Conservation (phyloP, 2,113 vertebrate species). For the Talpa occidentalis region DNA sequence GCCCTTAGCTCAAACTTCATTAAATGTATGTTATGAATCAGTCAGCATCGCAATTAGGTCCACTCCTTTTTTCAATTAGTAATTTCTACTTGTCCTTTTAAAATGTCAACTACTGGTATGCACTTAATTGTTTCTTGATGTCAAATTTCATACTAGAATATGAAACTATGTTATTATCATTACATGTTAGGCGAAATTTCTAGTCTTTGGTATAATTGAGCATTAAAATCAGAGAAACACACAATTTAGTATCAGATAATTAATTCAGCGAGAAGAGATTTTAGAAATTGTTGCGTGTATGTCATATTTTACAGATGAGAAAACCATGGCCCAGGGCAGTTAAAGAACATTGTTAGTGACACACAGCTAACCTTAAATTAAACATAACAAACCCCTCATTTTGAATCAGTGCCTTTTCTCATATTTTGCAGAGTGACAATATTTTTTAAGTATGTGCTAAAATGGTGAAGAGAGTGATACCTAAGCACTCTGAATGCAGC, state of each 20-base stretch:
- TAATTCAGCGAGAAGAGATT: neutral
- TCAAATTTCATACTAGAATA: neutral
- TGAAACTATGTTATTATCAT: neutral
- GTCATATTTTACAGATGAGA: slow-evolving; percentile 23
- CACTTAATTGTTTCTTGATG: neutral
- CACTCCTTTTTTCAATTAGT: neutral
- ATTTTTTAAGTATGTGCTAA: neutral
- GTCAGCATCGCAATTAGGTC: neutral
- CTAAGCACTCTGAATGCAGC: neutral
- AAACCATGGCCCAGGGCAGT: neutral
- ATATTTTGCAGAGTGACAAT: neutral
- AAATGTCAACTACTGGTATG: neutral
- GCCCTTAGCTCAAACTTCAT: neutral
- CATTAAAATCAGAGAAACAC: neutral
- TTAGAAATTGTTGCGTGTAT: neutral
- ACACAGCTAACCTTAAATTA: neutral
- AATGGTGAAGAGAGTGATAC: neutral
- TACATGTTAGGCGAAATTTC: neutral
- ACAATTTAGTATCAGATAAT: neutral
- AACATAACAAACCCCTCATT: neutral
- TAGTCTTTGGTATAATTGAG: slow-evolving; percentile 31
- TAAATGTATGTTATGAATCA: neutral
- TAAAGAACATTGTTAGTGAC: neutral
- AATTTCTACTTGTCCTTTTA: slow-evolving; percentile 45
- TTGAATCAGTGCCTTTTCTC: neutral